Percentiles rank a stretch among this genome's conserved stretches.
phyloP scores from a whole-genome alignment of 1,140 invertebrate species.

The Melipona quadrifasciata region DNA sequence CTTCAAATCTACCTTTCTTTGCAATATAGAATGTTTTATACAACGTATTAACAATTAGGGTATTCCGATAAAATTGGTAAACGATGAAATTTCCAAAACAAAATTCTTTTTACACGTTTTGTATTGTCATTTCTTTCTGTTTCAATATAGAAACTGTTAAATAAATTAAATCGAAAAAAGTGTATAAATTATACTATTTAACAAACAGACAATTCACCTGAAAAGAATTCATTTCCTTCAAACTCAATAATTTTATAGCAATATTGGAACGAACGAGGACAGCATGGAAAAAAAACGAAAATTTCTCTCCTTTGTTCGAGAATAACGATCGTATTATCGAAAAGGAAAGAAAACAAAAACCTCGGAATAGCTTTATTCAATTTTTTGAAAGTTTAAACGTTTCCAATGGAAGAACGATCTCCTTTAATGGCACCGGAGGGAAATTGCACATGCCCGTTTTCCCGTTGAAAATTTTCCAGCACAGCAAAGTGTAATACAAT shows the following conservation, averaged over 20 bases:
- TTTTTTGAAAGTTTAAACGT: conserved; percentile 4
- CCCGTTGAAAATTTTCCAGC: conserved; percentile 12
- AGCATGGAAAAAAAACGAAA: not conserved
- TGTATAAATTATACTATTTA: too few relatives aligned
- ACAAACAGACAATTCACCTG: too few relatives aligned
- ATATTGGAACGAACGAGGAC: not conserved
- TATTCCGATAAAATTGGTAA: too few relatives aligned
- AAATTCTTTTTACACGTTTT: too few relatives aligned
- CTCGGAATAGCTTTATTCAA: not conserved
- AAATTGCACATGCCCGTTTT: not conserved
- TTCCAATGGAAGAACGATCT: not conserved
- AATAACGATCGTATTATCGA: not conserved
- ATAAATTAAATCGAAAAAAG: too few relatives aligned
- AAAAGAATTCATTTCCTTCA: not conserved
- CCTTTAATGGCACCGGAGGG: not conserved
- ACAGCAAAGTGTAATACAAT: conserved; percentile 4
- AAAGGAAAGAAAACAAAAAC: not conserved
- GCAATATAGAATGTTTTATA: too few relatives aligned
- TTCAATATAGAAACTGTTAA: too few relatives aligned
- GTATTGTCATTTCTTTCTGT: too few relatives aligned
- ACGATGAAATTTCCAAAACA: too few relatives aligned
- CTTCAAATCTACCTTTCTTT: too few relatives aligned
- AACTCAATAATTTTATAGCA: not conserved
- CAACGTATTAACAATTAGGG: too few relatives aligned
- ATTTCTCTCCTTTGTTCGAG: not conserved